A percentile compares a stretch with the other conserved stretches of the same genome.
phyloP scores from a whole-genome alignment of 2,888 invertebrate species.

The Anoplius nigerrimus region DNA sequence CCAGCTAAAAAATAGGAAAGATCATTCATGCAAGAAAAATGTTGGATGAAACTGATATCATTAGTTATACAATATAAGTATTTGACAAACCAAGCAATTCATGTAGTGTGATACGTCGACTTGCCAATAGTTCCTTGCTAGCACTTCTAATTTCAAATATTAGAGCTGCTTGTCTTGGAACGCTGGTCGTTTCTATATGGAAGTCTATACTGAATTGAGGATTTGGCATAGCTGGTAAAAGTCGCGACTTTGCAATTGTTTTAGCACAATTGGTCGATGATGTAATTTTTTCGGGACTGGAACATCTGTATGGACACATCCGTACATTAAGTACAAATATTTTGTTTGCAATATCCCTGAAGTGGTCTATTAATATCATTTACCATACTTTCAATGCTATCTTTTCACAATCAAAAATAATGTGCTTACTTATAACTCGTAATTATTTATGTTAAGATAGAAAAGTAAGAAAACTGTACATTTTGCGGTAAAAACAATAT shows the following conservation, averaged over 20 bases:
- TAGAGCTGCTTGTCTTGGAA: constrained; percentile 74
- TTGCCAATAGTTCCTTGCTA: constrained; percentile 75
- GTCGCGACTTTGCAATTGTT: constrained; percentile 75
- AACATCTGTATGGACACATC: constrained; percentile 50
- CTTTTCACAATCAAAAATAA: too few relatives aligned
- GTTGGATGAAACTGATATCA: background rate
- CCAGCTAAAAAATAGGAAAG: constrained; percentile 50
- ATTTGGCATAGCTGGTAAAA: constrained; percentile 74
- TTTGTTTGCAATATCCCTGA: too few relatives aligned
- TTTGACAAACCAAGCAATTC: constrained; percentile 73
- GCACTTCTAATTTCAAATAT: constrained; percentile 76
- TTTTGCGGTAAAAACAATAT: too few relatives aligned
- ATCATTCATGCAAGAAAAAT: background rate
- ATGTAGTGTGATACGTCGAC: constrained; percentile 73
- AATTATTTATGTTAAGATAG: too few relatives aligned
- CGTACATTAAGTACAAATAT: background rate
- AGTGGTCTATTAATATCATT: too few relatives aligned
- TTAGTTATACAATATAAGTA: background rate
- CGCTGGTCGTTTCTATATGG: constrained; percentile 74
- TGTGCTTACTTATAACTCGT: too few relatives aligned
- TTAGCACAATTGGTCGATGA: constrained; percentile 65
- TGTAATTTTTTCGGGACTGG: constrained; percentile 65
- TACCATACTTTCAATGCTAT: too few relatives aligned
- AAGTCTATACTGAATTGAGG: constrained; percentile 75
- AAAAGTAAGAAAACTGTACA: too few relatives aligned